Percentiles rank a stretch among this genome's conserved stretches.
These are phyloP conservation scores for Thaumetopoea pityocampa DNA, from an alignment of 1,140 invertebrate genomes.

Conservation along the genomic window DNA sequence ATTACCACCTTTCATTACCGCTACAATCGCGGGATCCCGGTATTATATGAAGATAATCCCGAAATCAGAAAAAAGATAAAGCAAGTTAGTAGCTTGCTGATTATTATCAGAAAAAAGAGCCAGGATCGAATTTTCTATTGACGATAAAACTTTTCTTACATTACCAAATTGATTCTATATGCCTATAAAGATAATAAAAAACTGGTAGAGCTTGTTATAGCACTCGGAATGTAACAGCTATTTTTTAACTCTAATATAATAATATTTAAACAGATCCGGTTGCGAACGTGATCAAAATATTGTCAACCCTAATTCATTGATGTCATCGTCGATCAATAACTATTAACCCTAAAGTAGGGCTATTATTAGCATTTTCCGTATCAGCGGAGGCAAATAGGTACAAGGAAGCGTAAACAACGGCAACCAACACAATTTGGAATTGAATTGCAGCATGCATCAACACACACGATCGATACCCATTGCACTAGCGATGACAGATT, in stretches of 20 bases:
- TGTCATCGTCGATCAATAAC: slow-evolving; percentile 20
- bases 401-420: slow-evolving; percentile 44
- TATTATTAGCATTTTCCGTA: slow-evolving; percentile 19
- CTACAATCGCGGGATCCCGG: too few relatives aligned
- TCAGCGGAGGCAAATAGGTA: slow-evolving; percentile 9
- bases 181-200: too few relatives aligned
- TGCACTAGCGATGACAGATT: slow-evolving; percentile 33
- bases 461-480: slow-evolving; percentile 49
- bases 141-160: too few relatives aligned
- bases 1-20: too few relatives aligned
- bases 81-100: too few relatives aligned
- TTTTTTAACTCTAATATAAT: slow-evolving; percentile 22
- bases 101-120: too few relatives aligned
- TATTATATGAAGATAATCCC: too few relatives aligned
- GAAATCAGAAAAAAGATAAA: too few relatives aligned
- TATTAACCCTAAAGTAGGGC: slow-evolving; percentile 19
- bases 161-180: too few relatives aligned
- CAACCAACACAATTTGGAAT: slow-evolving; percentile 37
- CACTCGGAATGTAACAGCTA: slow-evolving; percentile 25
- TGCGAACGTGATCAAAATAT: slow-evolving; percentile 17
- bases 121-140: too few relatives aligned
- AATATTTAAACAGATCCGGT: slow-evolving; percentile 24
- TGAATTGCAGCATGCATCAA: slow-evolving; percentile 40
- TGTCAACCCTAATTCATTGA: slow-evolving; percentile 6
- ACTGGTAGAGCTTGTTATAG: slow-evolving; percentile 26